These are phyloP conservation scores for Thalassoma bifasciatum DNA, from an alignment of 2,113 vertebrate species.

Conservation along the genomic window DNA sequence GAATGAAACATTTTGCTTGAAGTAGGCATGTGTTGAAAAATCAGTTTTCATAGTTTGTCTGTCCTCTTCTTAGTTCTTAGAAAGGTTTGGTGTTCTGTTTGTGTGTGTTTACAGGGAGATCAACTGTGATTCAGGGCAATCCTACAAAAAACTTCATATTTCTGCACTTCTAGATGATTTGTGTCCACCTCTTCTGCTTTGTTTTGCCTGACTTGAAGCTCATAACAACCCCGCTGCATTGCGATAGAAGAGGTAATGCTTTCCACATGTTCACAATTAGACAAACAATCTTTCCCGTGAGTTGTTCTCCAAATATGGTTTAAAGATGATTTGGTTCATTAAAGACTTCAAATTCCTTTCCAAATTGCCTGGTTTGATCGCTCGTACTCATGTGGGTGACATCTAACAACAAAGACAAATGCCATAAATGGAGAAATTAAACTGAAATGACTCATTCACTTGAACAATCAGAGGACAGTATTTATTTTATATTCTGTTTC, in stretches of 20 bases:
- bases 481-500: constrained; percentile 7
- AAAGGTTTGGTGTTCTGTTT: too few species aligned
- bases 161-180: constrained; percentile 22
- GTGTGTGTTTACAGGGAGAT: not conserved
- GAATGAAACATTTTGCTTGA: too few species aligned
- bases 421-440: constrained; percentile 30
- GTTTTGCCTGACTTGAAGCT: constrained; percentile 31
- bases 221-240: constrained; percentile 4
- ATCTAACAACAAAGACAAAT: constrained; percentile 16
- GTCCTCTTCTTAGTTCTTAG: too few species aligned
- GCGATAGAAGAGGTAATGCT: constrained; percentile 52
- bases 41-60: too few species aligned
- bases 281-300: constrained; percentile 45
- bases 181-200: not conserved
- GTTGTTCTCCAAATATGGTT: constrained; percentile 65
- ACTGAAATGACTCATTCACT: not conserved
- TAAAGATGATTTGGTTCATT: constrained; percentile 14
- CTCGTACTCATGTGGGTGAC: not conserved
- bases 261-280: constrained; percentile 68
- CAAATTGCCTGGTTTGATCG: constrained; percentile 7
- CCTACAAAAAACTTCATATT: not conserved
- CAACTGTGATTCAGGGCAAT: not conserved
- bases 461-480: not conserved
- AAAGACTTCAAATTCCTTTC: constrained; percentile 18
- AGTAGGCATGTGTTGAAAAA: too few species aligned